These are phyloP conservation scores for Hartigia nigra DNA, from an alignment of 2,888 invertebrate genomes.

Conservation along the genomic window DNA sequence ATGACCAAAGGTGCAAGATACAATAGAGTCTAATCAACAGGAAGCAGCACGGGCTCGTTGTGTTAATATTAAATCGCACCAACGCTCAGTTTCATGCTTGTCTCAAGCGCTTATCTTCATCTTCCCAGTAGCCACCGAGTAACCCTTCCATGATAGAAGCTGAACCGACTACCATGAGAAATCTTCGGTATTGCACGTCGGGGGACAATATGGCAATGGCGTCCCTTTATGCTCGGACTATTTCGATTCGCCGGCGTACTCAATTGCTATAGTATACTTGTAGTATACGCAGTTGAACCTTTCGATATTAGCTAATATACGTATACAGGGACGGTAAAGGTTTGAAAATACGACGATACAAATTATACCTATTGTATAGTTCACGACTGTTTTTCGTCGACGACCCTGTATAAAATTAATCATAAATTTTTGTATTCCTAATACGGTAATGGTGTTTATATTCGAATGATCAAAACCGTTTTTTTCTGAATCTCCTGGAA, in stretches of 20 bases:
- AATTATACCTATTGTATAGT: neutral
- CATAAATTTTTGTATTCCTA: neutral
- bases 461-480: neutral
- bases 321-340: neutral
- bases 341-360: neutral
- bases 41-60: constrained; percentile 39
- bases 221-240: constrained; percentile 34
- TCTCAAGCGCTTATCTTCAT: constrained; percentile 52
- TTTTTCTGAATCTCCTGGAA: neutral
- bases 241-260: constrained; percentile 26
- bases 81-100: constrained; percentile 26
- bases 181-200: constrained; percentile 42
- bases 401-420: neutral
- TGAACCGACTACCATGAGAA: constrained; percentile 21
- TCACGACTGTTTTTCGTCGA: neutral
- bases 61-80: constrained; percentile 56
- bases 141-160: constrained; percentile 17
- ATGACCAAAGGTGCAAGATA: constrained; percentile 55
- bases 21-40: constrained; percentile 59
- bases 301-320: neutral
- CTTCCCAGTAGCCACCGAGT: constrained; percentile 26
- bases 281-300: neutral
- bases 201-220: constrained; percentile 21
- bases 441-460: neutral
- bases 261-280: neutral